Percentiles rank a stretch among this genome's conserved stretches.
Conservation (phyloP, 2,888 invertebrate genomes). For the Papilio demoleus region DNA sequence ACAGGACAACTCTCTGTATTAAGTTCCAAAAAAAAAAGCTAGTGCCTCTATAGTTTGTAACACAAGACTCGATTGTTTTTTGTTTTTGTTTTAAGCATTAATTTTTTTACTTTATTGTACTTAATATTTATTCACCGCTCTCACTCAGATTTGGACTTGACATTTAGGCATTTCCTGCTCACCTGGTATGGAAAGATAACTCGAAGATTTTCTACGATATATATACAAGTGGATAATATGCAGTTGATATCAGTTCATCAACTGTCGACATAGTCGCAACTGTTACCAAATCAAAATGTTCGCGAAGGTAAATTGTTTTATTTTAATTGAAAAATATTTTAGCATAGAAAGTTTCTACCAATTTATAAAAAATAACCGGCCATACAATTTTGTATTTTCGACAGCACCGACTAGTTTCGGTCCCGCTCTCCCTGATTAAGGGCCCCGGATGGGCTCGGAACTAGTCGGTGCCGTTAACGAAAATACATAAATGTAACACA, state of each 20-base stretch:
- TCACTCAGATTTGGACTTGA: slow-evolving; percentile 34
- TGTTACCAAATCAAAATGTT: slow-evolving; percentile 61
- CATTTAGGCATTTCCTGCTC: slow-evolving; percentile 35
- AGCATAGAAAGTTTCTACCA: background rate
- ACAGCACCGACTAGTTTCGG: no score
- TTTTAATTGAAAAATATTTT: slow-evolving; percentile 9
- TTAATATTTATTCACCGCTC: slow-evolving; percentile 14
- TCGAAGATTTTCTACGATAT: slow-evolving; percentile 51
- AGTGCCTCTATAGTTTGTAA: background rate
- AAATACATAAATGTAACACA: no score
- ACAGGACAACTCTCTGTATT: no score
- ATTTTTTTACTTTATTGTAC: slow-evolving; percentile 31
- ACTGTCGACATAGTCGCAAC: slow-evolving; percentile 62
- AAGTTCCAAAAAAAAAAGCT: no score
- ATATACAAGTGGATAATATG: slow-evolving; percentile 51
- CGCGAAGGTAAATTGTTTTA: slow-evolving; percentile 64
- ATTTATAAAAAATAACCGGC: no score
- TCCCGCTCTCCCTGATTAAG: no score
- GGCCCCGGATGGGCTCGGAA: no score
- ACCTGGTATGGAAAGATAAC: slow-evolving; percentile 31
- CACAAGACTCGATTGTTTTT: background rate
- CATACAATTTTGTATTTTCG: no score
- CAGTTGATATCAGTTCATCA: slow-evolving; percentile 54
- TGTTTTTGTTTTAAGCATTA: background rate
- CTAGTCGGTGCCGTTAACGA: no score